These are phyloP conservation scores for Python bivittatus DNA, from an alignment of 2,113 vertebrate genomes.

Conservation along the genomic window DNA sequence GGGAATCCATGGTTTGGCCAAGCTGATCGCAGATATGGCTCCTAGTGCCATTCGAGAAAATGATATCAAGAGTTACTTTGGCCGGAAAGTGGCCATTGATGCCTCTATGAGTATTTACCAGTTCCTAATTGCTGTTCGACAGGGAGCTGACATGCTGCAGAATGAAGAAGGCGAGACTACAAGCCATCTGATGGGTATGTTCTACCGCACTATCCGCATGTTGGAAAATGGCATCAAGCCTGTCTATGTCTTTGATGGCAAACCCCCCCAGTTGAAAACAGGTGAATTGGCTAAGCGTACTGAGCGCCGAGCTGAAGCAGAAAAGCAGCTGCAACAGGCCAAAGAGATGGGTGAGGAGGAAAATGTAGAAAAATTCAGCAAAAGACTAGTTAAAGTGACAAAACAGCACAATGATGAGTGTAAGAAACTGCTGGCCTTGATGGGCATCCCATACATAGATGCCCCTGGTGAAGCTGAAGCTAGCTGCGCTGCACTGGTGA, in stretches of 20 bases:
- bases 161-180: slow-evolving; percentile 95
- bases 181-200: slow-evolving; percentile 97
- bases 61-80: slow-evolving; percentile 94
- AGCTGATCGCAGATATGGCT: slow-evolving; percentile 91
- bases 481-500: slow-evolving; percentile 83
- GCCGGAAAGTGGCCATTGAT: slow-evolving; percentile 94
- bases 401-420: slow-evolving; percentile 93
- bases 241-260: slow-evolving; percentile 94
- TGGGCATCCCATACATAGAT: slow-evolving; percentile 93
- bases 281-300: slow-evolving; percentile 90
- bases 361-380: slow-evolving; percentile 90
- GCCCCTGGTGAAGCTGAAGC: slow-evolving; percentile 95
- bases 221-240: slow-evolving; percentile 95
- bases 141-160: slow-evolving; percentile 90
- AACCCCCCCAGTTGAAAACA: slow-evolving; percentile 90
- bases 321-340: slow-evolving; percentile 88
- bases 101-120: slow-evolving; percentile 99
- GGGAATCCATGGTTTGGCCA: slow-evolving; percentile 97
- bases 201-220: slow-evolving; percentile 97
- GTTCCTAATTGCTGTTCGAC: slow-evolving; percentile 95
- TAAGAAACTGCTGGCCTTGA: slow-evolving; percentile 86
- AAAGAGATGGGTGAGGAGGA: slow-evolving; percentile 87
- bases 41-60: slow-evolving; percentile 90
- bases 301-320: slow-evolving; percentile 89
- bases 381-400: slow-evolving; percentile 94